phyloP scores from a whole-genome alignment of 2,797 vertebrate species.

The Characodon lateralis region DNA sequence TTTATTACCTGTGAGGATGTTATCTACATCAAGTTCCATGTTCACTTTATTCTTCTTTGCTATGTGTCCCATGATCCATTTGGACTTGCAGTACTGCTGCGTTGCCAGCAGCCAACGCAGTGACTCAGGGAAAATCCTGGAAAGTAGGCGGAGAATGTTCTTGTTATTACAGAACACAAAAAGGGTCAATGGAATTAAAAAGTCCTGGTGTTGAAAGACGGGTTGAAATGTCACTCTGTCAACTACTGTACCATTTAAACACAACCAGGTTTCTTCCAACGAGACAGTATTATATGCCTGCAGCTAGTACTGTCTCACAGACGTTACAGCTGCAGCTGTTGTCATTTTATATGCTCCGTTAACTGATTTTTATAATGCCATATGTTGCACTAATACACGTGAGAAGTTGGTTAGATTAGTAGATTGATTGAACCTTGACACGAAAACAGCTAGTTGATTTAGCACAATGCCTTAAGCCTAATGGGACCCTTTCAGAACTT shows the following conservation, averaged over 20 bases:
- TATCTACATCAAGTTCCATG: conserved; percentile 84
- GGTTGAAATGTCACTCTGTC: conserved; percentile 11
- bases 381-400: conserved; percentile 14
- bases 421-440: background rate
- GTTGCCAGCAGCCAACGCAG: conserved; percentile 96
- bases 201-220: conserved; percentile 10
- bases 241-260: background rate
- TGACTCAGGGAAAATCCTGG: conserved; percentile 97
- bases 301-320: background rate
- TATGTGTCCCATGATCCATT: conserved; percentile 89
- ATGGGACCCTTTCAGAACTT: background rate
- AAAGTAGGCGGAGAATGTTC: conserved; percentile 31
- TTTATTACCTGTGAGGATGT: conserved; percentile 87
- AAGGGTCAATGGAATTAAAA: conserved; percentile 10
- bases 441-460: conserved; percentile 7
- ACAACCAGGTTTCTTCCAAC: background rate
- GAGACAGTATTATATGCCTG: background rate
- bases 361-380: background rate
- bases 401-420: background rate
- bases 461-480: background rate
- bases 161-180: conserved; percentile 36
- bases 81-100: conserved; percentile 90
- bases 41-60: conserved; percentile 86
- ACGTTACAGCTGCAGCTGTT: conserved; percentile 5
- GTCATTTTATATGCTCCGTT: conserved; percentile 15